Evolutionary conservation across 2,113 vertebrate genomes (phyloP).

Genomic region (Carollia perspicillata): DNA sequence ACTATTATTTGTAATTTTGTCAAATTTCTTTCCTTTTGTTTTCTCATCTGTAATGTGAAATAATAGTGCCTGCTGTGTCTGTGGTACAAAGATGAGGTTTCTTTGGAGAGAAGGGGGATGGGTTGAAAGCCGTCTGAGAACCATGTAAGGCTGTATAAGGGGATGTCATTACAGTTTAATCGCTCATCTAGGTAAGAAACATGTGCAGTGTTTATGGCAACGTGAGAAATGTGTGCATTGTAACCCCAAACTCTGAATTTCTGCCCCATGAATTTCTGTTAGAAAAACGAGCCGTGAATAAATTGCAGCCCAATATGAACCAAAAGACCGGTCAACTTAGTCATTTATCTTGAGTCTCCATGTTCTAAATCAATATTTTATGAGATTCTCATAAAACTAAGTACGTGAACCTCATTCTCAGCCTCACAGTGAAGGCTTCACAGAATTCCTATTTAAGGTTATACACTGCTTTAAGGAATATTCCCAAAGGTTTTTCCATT

Average conservation of each 20-base stretch:
- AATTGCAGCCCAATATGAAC: neutral
- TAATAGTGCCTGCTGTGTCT: neutral
- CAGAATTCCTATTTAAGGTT: neutral
- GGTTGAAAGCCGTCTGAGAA: neutral
- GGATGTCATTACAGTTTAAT: neutral
- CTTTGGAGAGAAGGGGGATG: neutral
- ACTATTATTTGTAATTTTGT: neutral
- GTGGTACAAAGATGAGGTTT: neutral
- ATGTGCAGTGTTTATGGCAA: neutral
- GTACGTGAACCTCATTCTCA: neutral
- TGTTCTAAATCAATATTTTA: slow-evolving; percentile 49
- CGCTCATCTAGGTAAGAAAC: neutral
- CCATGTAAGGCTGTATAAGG: neutral
- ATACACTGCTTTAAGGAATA: neutral
- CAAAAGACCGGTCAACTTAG: neutral
- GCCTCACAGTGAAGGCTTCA: neutral
- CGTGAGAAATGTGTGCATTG: neutral
- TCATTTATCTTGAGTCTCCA: slow-evolving; percentile 30
- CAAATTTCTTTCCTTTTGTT: neutral
- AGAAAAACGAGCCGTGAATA: slow-evolving; percentile 20
- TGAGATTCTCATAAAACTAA: slow-evolving; percentile 1
- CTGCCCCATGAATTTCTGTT: slow-evolving; percentile 11
- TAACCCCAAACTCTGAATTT: neutral
- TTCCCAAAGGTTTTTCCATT: neutral
- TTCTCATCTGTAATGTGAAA: neutral